Percentiles rank a stretch among this genome's conserved stretches.
Conservation (phyloP, 2,797 vertebrate genomes). For the Anas capensis region DNA sequence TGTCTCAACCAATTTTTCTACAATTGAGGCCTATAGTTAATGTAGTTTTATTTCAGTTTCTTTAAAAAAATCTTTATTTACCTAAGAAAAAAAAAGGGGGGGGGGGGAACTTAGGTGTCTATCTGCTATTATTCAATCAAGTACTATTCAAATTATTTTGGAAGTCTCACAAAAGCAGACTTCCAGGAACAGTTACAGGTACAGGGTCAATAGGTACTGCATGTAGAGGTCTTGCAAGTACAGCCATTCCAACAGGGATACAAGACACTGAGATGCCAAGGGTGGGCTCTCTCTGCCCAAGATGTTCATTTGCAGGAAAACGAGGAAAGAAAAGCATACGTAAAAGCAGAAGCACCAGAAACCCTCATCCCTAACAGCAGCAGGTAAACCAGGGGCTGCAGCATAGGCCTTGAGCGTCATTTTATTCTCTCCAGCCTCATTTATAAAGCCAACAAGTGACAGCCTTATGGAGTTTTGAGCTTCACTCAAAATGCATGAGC, state of each 20-base stretch:
- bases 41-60: neutral
- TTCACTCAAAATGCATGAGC: neutral
- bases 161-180: neutral
- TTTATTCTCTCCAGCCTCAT: neutral
- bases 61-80: neutral
- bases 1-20: neutral
- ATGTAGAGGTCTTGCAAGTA: neutral
- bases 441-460: neutral
- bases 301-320: neutral
- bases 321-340: neutral
- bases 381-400: neutral
- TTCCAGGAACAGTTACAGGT: neutral
- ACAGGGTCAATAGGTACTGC: neutral
- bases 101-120: neutral
- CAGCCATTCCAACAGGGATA: neutral
- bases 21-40: neutral
- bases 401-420: neutral
- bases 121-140: neutral
- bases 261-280: neutral
- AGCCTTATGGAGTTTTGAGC: neutral
- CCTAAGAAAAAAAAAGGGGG: neutral
- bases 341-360: conserved; percentile 2
- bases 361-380: neutral
- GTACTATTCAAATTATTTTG: neutral
- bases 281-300: neutral